phyloP scores from a whole-genome alignment of 2,797 vertebrate species.

The Gadopsis bispinosus region DNA sequence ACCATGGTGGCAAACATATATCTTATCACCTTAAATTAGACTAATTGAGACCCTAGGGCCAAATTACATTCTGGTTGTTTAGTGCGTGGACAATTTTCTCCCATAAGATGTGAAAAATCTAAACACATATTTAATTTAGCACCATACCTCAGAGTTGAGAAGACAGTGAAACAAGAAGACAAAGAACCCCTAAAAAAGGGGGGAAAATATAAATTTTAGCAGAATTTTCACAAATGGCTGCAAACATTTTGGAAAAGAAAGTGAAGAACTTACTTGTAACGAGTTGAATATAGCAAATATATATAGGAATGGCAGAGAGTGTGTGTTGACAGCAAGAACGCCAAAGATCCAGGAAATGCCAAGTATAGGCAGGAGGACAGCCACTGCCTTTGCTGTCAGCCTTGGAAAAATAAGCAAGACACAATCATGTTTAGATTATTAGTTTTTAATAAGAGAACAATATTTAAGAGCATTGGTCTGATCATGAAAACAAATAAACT shows the following conservation, averaged over 20 bases:
- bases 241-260: not conserved
- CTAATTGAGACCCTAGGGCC: not conserved
- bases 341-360: slow-evolving; percentile 98
- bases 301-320: slow-evolving; percentile 92
- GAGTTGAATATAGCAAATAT: slow-evolving; percentile 96
- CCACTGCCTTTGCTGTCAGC: slow-evolving; percentile 94
- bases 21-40: not conserved
- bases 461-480: not conserved
- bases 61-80: slow-evolving; percentile 3
- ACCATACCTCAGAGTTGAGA: slow-evolving; percentile 95
- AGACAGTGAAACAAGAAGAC: slow-evolving; percentile 99
- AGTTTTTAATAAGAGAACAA: not conserved
- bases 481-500: slow-evolving; percentile 67
- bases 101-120: not conserved
- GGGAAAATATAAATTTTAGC: slow-evolving; percentile 16
- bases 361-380: slow-evolving; percentile 94
- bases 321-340: slow-evolving; percentile 91
- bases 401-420: slow-evolving; percentile 74
- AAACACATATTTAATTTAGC: not conserved
- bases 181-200: slow-evolving; percentile 91
- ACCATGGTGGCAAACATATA: slow-evolving; percentile 4
- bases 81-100: not conserved
- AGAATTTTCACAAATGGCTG: slow-evolving; percentile 16
- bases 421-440: not conserved
- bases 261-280: slow-evolving; percentile 86